These are phyloP conservation scores for Sebastes vulpes DNA, from an alignment of 2,797 vertebrate genomes.

Conservation along the genomic window DNA sequence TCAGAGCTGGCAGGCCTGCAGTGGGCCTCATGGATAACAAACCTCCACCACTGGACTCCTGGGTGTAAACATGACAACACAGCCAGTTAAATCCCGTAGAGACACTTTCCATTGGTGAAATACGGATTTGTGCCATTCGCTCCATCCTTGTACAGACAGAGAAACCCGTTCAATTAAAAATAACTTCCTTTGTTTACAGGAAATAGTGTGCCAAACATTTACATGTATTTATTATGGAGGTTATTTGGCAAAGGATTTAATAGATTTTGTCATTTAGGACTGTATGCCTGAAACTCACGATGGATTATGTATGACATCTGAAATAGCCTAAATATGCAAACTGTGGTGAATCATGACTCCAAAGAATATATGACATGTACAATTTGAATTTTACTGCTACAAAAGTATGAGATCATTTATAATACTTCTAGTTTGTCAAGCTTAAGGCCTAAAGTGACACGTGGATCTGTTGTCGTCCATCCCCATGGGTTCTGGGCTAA, in stretches of 20 bases:
- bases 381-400: slow-evolving; percentile 48
- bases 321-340: slow-evolving; percentile 77
- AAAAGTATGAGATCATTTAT: slow-evolving; percentile 35
- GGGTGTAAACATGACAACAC: slow-evolving; percentile 89
- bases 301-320: slow-evolving; percentile 44
- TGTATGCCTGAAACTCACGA: slow-evolving; percentile 30
- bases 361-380: slow-evolving; percentile 67
- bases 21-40: slow-evolving; percentile 98
- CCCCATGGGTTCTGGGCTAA: slow-evolving; percentile 33
- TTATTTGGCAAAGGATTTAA: slow-evolving; percentile 50
- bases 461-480: slow-evolving; percentile 36
- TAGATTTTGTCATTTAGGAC: slow-evolving; percentile 51
- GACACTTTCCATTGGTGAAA: slow-evolving; percentile 65
- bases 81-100: slow-evolving; percentile 41
- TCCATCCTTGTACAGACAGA: slow-evolving; percentile 65
- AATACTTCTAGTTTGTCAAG: slow-evolving; percentile 50
- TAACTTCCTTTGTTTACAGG: slow-evolving; percentile 61
- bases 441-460: slow-evolving; percentile 9
- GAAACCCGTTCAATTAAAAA: slow-evolving; percentile 36
- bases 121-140: slow-evolving; percentile 57
- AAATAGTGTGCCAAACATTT: slow-evolving; percentile 74
- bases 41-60: slow-evolving; percentile 98
- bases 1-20: slow-evolving; percentile 95
- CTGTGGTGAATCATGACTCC: slow-evolving; percentile 57
- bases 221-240: slow-evolving; percentile 66